Evolutionary conservation across 2,113 vertebrate species (phyloP).

Genomic region (Tragelaphus imberbis): DNA sequence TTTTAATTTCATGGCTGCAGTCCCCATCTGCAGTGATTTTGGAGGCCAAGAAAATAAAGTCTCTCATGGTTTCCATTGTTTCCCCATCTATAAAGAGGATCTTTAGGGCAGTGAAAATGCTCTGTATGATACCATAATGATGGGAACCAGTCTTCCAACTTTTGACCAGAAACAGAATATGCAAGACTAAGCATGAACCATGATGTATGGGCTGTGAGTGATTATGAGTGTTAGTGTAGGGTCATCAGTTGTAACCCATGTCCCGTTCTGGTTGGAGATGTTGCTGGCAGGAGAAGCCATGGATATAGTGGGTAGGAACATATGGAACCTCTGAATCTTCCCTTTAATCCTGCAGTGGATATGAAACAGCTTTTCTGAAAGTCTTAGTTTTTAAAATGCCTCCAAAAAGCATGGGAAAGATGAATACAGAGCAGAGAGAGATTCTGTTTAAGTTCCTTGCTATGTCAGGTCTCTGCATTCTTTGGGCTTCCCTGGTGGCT

Average conservation of each 20-base stretch:
- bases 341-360: not conserved
- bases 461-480: rapidly evolving
- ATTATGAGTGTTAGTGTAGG: not conserved
- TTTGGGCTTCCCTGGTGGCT: not conserved
- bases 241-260: no score
- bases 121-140: not conserved
- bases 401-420: not conserved
- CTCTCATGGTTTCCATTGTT: not conserved
- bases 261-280: not conserved
- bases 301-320: rapidly evolving
- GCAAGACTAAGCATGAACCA: not conserved
- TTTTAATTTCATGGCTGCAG: not conserved
- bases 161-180: not conserved
- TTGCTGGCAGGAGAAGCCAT: not conserved
- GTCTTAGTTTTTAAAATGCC: not conserved
- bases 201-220: not conserved
- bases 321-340: not conserved
- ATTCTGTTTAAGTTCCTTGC: not conserved
- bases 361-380: not conserved
- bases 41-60: not conserved
- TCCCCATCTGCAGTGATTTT: not conserved
- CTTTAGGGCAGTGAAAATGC: not conserved
- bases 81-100: not conserved
- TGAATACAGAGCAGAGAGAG: rapidly evolving
- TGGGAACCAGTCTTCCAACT: not conserved